These are phyloP conservation scores for Molanna angustata DNA, from an alignment of 2,888 invertebrate species.

Conservation along the genomic window DNA sequence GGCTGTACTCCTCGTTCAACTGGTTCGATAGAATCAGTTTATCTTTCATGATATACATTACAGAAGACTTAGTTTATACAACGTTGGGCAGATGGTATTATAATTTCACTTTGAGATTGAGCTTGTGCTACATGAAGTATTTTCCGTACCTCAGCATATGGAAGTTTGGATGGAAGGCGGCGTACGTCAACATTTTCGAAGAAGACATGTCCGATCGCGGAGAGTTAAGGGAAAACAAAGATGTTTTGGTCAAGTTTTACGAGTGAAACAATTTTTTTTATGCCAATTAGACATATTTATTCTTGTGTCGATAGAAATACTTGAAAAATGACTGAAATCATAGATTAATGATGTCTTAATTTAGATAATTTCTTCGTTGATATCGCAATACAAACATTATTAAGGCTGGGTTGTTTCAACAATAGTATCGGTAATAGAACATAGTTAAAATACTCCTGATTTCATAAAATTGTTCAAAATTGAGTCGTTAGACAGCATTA, in stretches of 20 bases:
- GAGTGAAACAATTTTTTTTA: too few species aligned
- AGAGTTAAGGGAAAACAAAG: conserved; percentile 42
- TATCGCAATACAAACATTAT: too few species aligned
- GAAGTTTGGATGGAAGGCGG: conserved; percentile 59
- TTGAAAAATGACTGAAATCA: too few species aligned
- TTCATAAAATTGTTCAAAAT: too few species aligned
- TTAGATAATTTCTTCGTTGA: too few species aligned
- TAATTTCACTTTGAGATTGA: neutral
- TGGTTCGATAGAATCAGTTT: neutral
- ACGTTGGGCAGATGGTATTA: neutral
- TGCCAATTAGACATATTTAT: too few species aligned
- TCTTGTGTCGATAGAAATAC: too few species aligned
- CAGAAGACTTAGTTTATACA: neutral
- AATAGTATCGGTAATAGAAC: too few species aligned
- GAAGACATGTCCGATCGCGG: conserved; percentile 45
- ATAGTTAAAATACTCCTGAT: too few species aligned
- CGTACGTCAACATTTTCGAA: conserved; percentile 58
- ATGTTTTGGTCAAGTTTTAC: conserved; percentile 26
- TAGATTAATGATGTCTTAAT: too few species aligned
- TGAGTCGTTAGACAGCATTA: too few species aligned
- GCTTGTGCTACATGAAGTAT: conserved; percentile 40
- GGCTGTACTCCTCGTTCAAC: neutral
- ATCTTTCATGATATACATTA: neutral
- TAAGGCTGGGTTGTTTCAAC: too few species aligned
- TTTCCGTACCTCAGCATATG: conserved; percentile 69